Conservation (phyloP, 2,888 invertebrate genomes). For the Tetranychus truncatus region DNA sequence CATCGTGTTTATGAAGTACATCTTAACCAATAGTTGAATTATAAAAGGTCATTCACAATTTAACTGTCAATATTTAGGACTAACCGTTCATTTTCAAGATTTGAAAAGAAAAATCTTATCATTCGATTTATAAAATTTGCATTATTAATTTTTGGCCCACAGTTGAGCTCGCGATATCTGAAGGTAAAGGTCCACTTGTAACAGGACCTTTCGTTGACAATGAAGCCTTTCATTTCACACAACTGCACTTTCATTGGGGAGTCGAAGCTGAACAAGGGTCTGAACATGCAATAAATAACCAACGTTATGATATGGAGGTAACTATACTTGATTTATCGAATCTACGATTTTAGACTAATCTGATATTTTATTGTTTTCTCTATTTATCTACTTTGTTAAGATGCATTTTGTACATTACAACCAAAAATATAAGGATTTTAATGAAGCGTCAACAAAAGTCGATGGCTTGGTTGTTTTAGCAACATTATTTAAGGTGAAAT, state of each 20-base stretch:
- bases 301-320: slow-evolving; percentile 9
- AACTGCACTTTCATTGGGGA: slow-evolving; percentile 13
- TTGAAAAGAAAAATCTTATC: background rate
- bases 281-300: slow-evolving; percentile 8
- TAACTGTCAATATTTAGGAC: background rate
- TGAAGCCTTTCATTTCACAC: background rate
- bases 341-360: background rate
- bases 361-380: background rate
- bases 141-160: background rate
- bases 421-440: slow-evolving; percentile 7
- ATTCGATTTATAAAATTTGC: background rate
- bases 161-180: slow-evolving; percentile 1
- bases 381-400: background rate
- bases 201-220: background rate
- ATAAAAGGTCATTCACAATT: background rate
- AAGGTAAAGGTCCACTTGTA: background rate
- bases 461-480: slow-evolving; percentile 11
- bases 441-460: slow-evolving; percentile 1
- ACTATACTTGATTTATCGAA: background rate
- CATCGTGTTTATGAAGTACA: background rate
- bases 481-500: slow-evolving; percentile 2
- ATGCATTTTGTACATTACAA: slow-evolving; percentile 11
- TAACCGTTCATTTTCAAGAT: background rate
- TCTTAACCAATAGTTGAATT: background rate
- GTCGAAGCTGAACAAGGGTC: background rate